Evolutionary conservation across 53 echinoderm and acorn worm species (phyloP).

Genomic region (Mesocentrotus franciscanus): DNA sequence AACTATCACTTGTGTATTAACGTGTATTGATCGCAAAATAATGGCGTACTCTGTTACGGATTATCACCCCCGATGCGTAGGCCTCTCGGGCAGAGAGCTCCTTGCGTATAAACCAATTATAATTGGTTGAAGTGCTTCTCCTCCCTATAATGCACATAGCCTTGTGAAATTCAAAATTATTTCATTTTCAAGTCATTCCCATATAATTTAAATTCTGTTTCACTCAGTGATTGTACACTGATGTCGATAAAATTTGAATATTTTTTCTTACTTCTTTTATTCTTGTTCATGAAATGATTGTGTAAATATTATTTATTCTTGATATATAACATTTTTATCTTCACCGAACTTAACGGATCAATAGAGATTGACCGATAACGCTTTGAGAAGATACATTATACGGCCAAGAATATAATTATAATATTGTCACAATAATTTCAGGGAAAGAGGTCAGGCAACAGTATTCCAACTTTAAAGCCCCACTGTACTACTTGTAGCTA

Average conservation of each 20-base stretch:
- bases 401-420: too few species aligned
- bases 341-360: too few species aligned
- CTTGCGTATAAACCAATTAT: neutral
- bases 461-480: too few species aligned
- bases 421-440: too few species aligned
- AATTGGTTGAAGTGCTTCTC: neutral
- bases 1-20: neutral
- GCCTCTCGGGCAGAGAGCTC: neutral
- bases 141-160: neutral
- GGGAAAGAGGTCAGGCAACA: too few species aligned
- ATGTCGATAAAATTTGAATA: neutral
- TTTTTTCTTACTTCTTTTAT: too few species aligned
- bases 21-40: neutral
- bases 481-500: too few species aligned
- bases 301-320: too few species aligned
- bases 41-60: neutral
- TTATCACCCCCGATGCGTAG: neutral
- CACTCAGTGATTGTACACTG: neutral
- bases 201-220: neutral
- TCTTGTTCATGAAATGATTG: too few species aligned
- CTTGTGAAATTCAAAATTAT: neutral
- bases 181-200: neutral
- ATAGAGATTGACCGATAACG: too few species aligned
- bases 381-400: too few species aligned
- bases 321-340: too few species aligned